These are phyloP conservation scores for Ornithoptera alexandrae DNA, from an alignment of 2,888 invertebrate genomes.

Conservation along the genomic window DNA sequence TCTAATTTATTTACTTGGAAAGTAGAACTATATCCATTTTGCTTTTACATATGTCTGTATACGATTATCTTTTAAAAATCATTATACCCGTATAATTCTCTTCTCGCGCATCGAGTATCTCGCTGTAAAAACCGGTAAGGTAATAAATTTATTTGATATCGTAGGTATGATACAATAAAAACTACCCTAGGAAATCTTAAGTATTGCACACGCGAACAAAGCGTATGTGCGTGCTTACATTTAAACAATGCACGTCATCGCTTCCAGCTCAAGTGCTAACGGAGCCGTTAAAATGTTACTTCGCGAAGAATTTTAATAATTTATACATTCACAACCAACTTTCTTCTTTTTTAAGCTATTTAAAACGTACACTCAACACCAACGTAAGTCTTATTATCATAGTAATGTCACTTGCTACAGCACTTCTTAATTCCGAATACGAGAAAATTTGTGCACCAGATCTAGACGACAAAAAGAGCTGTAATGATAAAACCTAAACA, in stretches of 20 bases:
- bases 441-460: background rate
- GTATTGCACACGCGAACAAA: conserved; percentile 68
- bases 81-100: too few species aligned
- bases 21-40: background rate
- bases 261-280: conserved; percentile 59
- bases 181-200: conserved; percentile 67
- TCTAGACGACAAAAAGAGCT: too few species aligned
- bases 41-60: background rate
- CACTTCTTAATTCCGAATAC: background rate
- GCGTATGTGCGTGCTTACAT: conserved; percentile 68
- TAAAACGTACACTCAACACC: background rate
- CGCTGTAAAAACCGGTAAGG: conserved; percentile 22
- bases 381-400: background rate
- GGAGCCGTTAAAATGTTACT: conserved; percentile 58
- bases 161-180: conserved; percentile 44
- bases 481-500: too few species aligned
- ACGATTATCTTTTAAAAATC: background rate
- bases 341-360: too few species aligned
- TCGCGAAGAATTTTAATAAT: conserved; percentile 25
- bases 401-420: background rate
- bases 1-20: background rate
- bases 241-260: conserved; percentile 72
- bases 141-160: conserved; percentile 43
- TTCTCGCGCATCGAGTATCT: background rate
- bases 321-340: background rate